Evolutionary conservation across 2,113 vertebrate species (phyloP).

Genomic region (Symphodus melops): DNA sequence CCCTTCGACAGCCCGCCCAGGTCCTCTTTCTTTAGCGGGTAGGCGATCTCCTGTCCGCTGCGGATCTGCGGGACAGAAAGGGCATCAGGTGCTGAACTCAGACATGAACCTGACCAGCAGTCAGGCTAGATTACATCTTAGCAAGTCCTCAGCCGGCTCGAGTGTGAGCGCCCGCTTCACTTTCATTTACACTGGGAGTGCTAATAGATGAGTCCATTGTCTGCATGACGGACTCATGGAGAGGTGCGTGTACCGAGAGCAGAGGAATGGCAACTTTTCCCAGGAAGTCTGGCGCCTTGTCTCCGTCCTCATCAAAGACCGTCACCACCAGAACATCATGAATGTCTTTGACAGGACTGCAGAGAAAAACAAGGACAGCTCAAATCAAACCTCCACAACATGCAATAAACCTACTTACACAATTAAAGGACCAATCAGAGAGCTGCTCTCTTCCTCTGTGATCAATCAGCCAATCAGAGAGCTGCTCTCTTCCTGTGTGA

Average conservation of each 20-base stretch:
- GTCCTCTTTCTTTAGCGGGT: constrained; percentile 92
- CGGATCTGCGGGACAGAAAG: constrained; percentile 85
- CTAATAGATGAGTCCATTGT: constrained; percentile 55
- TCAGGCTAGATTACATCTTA: constrained; percentile 66
- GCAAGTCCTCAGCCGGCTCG: constrained; percentile 32
- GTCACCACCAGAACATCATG: constrained; percentile 95
- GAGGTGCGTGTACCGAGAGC: constrained; percentile 88
- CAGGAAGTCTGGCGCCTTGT: constrained; percentile 97
- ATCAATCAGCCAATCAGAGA: too few relatives aligned
- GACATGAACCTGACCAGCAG: constrained; percentile 62
- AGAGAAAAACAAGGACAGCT: constrained; percentile 33
- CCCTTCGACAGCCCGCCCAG: constrained; percentile 91
- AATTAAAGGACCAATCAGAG: too few relatives aligned
- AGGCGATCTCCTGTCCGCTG: constrained; percentile 86
- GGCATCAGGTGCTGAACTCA: constrained; percentile 65
- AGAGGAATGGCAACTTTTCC: constrained; percentile 95
- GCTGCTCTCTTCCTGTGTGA: too few relatives aligned
- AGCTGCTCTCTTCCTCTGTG: too few relatives aligned
- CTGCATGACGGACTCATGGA: constrained; percentile 29
- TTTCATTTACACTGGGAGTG: constrained; percentile 66
- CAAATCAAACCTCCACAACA: too few relatives aligned
- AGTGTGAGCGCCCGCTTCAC: constrained; percentile 60
- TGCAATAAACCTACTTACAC: too few relatives aligned
- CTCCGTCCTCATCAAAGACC: constrained; percentile 97
- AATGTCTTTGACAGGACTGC: constrained; percentile 94